Evolutionary conservation across 1,140 invertebrate species (phyloP), one percentile per base, ranked within the genome.

Genomic region (Anagrus nilaparvatae): DNA sequence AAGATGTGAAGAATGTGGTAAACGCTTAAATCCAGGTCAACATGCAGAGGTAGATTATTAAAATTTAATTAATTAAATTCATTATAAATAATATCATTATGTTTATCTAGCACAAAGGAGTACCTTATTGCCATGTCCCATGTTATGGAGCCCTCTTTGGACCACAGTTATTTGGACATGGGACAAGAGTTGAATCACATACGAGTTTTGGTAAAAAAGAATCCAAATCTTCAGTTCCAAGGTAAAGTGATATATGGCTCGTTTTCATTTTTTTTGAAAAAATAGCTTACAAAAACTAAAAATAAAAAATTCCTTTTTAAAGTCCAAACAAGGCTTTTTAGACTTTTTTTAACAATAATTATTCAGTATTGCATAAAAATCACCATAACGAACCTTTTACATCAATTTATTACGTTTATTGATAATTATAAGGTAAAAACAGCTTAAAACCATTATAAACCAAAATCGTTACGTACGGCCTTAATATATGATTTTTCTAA

Each of bases 121-220:
- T 87, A 40, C 87, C 89, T 28, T 93, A 91, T 56, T 93, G 88
- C 50, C 82, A 92, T 70, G 84, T 87, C 23, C 88, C 87, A 23
- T 93, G 89, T 59, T 92, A 93, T 63, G 82, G 84, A 44, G 86
- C 86, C 12, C 58, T 90, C 12, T 93, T 91, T 69, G 88, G 88
- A 28, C 86, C 87, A 17, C 79, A 84, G 51, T 69, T 90, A 10
- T 87, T 88, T 68, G 87, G 87, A 7, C 87, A 90, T 66, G 87
- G 87, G 14, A 88, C 85, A 21, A 73, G 83, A 59, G 83, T 88
- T 17, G 84, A 87, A 65, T 86, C 85, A 44, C 85, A 88, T 59
- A 86, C 83, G 37, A 87, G 82, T 64, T 89, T 87, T 69, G 84
- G 84, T 5, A 77, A 77, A 57, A 78, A 80, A 37, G 71, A 80